phyloP scores from a whole-genome alignment of 2,113 vertebrate species.

The Anseranas semipalmata region DNA sequence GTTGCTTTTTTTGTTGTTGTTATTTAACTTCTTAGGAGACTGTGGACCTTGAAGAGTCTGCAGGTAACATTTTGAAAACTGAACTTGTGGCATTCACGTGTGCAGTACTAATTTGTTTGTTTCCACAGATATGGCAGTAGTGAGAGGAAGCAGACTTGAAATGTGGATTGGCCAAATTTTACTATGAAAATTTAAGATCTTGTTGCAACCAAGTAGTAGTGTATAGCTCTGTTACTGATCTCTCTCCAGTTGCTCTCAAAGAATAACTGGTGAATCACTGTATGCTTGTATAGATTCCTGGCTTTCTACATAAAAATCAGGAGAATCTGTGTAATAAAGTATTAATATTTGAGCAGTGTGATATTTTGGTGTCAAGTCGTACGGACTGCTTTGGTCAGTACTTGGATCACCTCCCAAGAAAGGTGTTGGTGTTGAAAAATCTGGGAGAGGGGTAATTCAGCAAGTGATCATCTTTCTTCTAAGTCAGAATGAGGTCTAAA shows the following conservation, averaged over 20 bases:
- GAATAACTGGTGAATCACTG: not conserved
- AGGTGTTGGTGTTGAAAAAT: not conserved
- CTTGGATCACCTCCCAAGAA: not conserved
- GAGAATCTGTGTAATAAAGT: not conserved
- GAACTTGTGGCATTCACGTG: not conserved
- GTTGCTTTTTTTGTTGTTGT: not conserved
- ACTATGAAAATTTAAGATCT: not conserved
- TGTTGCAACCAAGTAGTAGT: not conserved
- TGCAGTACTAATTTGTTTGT: not conserved
- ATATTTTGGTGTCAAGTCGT: not conserved
- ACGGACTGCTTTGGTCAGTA: not conserved
- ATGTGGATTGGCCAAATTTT: not conserved
- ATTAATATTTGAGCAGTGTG: not conserved
- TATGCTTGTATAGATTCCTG: not conserved
- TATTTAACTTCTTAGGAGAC: not conserved
- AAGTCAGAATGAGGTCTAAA: not conserved
- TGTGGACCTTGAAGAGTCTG: not conserved
- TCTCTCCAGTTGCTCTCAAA: not conserved
- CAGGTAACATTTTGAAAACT: not conserved
- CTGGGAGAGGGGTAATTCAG: not conserved
- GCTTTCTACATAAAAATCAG: not conserved
- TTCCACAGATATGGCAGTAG: rapidly evolving
- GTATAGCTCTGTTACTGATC: not conserved
- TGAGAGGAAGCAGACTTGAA: not conserved
- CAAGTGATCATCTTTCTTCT: not conserved